Evolutionary conservation across 2,888 invertebrate genomes (phyloP), one percentile per base, ranked within the genome.

Genomic region (Sesamia inferens): DNA sequence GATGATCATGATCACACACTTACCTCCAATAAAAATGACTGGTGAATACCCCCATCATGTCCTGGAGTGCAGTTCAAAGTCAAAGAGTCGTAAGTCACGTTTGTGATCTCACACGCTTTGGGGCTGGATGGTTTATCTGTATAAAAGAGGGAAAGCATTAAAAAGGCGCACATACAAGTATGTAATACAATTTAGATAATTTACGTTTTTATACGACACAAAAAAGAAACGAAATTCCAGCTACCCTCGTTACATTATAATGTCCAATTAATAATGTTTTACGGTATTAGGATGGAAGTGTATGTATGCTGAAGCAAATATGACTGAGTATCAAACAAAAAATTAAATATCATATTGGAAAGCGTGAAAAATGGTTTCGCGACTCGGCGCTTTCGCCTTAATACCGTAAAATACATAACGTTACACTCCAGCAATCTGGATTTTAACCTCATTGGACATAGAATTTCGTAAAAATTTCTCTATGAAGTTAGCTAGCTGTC

Each of bases 11-110:
- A 44, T 11, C 48, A 14, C 42, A 66, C 13, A 86, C 94, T 93
- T 83, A 97, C 97, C 92, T 97, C 97, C 75, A 97, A 94, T 51
- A 97, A 93, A 87, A 97, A 97, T 66, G 96, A 94, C 88, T 97
- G 98, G 5, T 96, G 94, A 31, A 97, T 94, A 0, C 98, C 98
- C 0, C 98, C 98, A 87, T 97, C 97, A 88, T 97, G 97, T 58
- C 97, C 97, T 42, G 97, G 97, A 0, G 96, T 94, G 91, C 97
- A 98, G 90, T 97, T 97, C 44, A 97, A 96, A 65, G 97, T 96
- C 67, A 98, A 87, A 7, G 97, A 97, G 90, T 97, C 97, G 83
- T 97, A 97, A 0, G 97, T 97, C 87, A 97, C 97, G 92, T 98
- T 98, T 64, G 97, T 96, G 71, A 97, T 97, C 79, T 97, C 97